Evolutionary conservation across 1,140 invertebrate species (phyloP), one percentile per base, ranked within the genome.

Genomic region (Solenopsis invicta): DNA sequence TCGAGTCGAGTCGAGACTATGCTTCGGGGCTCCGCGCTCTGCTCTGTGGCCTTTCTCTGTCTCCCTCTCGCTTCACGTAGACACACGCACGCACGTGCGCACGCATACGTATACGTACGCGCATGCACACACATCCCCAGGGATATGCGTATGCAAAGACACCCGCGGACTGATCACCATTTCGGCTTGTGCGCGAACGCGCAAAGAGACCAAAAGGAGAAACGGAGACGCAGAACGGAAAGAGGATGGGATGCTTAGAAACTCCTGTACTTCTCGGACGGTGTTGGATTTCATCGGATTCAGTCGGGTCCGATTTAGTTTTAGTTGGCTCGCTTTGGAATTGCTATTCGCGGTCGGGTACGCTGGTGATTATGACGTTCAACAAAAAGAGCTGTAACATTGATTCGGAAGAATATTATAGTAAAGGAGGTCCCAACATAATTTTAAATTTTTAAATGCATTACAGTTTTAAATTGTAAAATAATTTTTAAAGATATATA

Each of bases 1-100:
- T 93, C 93, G 94, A 94, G 94, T 94, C 92, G 93, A 94, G 92
- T 93, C 91, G 92, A 94, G 93, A 93, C 93, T 94, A 93, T 92
- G 90, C 91, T 92, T 88, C 89, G 91, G 87, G 89, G 80, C 80
- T 89, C 78, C 78, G 87, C 88, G 81, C 85, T 59, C 75, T 64
- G 88, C 80, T 87, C 71, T 89, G 85, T 85, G 80, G 62, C 75
- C 80, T 84, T 69, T 84, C 87, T 69, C 66, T 48, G 41, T 69
- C 41, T 48, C 41, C 13, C 12, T 89, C 52, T 82, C 29, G 56
- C 67, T 24, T 37, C 78, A 34, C 61, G 71, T 69, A 75, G 77
- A 67, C 74, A 72, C 77, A 85, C 80, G 72, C 37, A 84, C 29
- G 10, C 21, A 62, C n/a, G n/a, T 50, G 45, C 10, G 69, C 67